phyloP scores from a whole-genome alignment of 2,113 vertebrate species.

The Steatornis caripensis region DNA sequence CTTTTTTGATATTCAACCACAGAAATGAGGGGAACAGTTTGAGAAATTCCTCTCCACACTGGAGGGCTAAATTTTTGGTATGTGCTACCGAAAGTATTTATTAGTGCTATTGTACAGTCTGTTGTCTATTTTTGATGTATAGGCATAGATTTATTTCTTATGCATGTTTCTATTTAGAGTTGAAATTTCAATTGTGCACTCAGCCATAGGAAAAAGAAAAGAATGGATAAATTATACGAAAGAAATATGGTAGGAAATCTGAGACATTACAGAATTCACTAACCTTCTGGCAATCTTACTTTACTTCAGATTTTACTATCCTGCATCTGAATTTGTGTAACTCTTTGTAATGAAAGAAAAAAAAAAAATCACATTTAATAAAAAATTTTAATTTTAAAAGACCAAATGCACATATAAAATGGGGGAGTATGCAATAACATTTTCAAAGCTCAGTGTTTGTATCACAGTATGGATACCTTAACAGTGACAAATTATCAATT shows the following conservation, averaged over 20 bases:
- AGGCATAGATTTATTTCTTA: constrained; percentile 20
- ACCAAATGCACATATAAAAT: neutral
- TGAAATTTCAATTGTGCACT: neutral
- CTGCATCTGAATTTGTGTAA: neutral
- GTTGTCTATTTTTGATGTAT: neutral
- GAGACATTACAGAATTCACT: neutral
- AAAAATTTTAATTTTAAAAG: neutral
- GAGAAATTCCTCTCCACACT: neutral
- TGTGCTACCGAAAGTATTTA: neutral
- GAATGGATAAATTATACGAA: neutral
- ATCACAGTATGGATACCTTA: neutral
- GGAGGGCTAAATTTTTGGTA: neutral
- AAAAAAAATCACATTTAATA: neutral
- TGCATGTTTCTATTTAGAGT: constrained; percentile 29
- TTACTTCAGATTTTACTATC: neutral
- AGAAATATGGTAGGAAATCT: neutral
- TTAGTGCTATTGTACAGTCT: neutral
- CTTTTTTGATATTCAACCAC: neutral
- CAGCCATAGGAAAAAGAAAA: neutral
- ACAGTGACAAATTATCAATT: neutral
- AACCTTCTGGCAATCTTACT: neutral
- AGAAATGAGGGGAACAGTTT: neutral
- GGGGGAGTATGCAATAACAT: rapidly evolving
- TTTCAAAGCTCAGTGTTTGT: neutral
- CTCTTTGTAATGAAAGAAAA: neutral